These are phyloP conservation scores for Rattus rattus DNA, from an alignment of 2,113 vertebrate genomes.

Conservation along the genomic window DNA sequence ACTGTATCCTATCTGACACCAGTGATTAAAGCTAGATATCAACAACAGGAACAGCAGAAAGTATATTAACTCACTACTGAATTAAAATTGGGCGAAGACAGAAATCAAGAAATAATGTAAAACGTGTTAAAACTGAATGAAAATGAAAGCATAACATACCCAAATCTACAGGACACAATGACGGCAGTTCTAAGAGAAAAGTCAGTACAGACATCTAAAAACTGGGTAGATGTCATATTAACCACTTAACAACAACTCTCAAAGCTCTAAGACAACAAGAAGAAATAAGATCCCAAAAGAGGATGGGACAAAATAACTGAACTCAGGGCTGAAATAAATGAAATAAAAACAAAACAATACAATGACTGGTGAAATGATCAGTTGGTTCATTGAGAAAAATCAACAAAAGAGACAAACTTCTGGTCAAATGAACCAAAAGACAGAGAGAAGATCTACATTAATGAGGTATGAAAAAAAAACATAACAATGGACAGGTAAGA, in stretches of 20 bases:
- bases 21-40: neutral
- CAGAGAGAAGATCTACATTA: neutral
- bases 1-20: neutral
- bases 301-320: neutral
- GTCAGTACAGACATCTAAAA: neutral
- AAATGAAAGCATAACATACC: neutral
- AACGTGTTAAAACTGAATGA: neutral
- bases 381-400: neutral
- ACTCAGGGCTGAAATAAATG: neutral
- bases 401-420: neutral
- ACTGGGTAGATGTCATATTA: neutral
- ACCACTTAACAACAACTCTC: neutral
- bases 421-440: neutral
- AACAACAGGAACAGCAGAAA: neutral
- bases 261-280: neutral
- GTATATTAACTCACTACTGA: too few species aligned
- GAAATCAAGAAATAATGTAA: neutral
- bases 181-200: neutral
- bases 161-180: neutral
- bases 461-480: too few species aligned
- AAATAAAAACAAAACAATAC: neutral
- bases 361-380: neutral
- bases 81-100: neutral
- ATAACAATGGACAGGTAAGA: neutral
- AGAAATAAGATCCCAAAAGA: neutral